Evolutionary conservation across 2,888 invertebrate genomes (phyloP).

Genomic region (Chouioia cunea): DNA sequence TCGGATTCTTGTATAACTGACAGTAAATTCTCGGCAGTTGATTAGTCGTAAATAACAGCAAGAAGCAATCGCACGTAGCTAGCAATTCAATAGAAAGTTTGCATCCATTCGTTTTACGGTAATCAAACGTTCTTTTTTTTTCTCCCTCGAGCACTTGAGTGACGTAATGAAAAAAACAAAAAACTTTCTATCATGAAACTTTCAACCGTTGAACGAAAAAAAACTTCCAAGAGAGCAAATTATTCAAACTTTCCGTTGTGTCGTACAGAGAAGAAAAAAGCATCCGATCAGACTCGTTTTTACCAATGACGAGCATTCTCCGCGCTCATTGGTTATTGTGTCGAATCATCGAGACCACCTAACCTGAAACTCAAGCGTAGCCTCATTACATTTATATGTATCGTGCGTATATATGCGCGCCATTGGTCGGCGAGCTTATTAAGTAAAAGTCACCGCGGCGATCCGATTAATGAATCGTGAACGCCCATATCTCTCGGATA

Average conservation of each 20-base stretch:
- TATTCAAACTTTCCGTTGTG: slow-evolving; percentile 2
- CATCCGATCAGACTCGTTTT: not conserved
- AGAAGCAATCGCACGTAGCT: not conserved
- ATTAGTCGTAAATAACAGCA: slow-evolving; percentile 19
- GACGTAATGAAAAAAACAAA: not conserved
- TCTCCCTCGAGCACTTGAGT: slow-evolving; percentile 43
- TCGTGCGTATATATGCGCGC: slow-evolving; percentile 32
- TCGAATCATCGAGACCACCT: slow-evolving; percentile 56
- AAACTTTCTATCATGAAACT: no score
- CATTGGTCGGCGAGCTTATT: slow-evolving; percentile 52
- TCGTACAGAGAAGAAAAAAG: slow-evolving; percentile 34
- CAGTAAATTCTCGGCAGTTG: not conserved
- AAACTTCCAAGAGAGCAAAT: not conserved
- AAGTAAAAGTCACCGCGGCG: slow-evolving; percentile 53
- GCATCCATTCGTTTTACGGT: slow-evolving; percentile 26
- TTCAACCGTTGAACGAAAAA: not conserved
- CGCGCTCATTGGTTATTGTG: slow-evolving; percentile 17
- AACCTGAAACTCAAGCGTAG: slow-evolving; percentile 42
- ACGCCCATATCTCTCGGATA: no score
- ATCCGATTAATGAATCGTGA: slow-evolving; percentile 56
- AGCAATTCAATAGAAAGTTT: slow-evolving; percentile 40
- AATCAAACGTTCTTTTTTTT: slow-evolving; percentile 29
- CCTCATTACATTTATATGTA: slow-evolving; percentile 45
- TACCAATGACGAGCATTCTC: slow-evolving; percentile 2
- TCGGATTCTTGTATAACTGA: not conserved